Evolutionary conservation across 1,140 invertebrate genomes (phyloP).

Genomic region (Ctenoplectra terminalis): DNA sequence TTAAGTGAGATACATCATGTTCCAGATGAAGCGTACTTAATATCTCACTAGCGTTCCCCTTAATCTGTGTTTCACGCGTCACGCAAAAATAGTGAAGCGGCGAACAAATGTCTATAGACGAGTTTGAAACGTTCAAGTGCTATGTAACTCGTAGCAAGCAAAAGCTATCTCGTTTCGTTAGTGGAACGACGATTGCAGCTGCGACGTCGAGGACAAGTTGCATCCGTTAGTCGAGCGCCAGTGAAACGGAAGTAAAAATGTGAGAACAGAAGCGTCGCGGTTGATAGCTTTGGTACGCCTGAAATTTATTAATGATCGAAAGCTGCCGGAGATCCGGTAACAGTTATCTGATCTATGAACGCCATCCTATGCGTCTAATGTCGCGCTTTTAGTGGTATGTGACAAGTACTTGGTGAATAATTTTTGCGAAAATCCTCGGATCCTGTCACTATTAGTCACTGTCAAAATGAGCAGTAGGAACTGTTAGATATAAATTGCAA

Average conservation of each 20-base stretch:
- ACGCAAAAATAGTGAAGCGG: background rate
- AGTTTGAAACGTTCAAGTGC: background rate
- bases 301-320: conserved; percentile 31
- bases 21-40: background rate
- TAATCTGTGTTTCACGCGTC: background rate
- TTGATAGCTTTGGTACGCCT: background rate
- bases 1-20: background rate
- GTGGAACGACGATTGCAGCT: background rate
- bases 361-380: background rate
- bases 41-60: background rate
- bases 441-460: background rate
- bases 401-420: background rate
- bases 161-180: background rate
- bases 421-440: background rate
- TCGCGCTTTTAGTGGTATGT: background rate
- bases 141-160: too few species aligned
- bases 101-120: background rate
- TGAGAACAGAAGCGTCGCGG: conserved; percentile 1
- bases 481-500: background rate
- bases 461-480: too few species aligned
- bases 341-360: conserved; percentile 19
- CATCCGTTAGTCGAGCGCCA: background rate
- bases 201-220: background rate
- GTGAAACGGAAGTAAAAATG: background rate
- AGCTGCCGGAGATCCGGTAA: background rate